Percentiles rank a stretch among this genome's conserved stretches.
These are phyloP conservation scores for Pterophyllum scalare DNA, from an alignment of 2,113 vertebrate species.

Conservation along the genomic window DNA sequence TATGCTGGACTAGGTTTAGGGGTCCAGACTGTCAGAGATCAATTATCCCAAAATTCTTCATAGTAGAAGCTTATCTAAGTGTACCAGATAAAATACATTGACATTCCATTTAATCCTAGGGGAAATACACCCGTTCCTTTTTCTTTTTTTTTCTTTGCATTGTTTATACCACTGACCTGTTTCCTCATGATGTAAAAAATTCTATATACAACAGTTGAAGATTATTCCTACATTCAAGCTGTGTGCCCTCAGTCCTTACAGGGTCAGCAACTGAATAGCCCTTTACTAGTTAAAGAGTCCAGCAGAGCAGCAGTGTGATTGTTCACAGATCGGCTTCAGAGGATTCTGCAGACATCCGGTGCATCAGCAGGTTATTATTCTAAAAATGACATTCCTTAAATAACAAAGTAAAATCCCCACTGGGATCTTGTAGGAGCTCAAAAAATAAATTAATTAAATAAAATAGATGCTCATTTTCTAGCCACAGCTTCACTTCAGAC, in stretches of 20 bases:
- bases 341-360: not conserved
- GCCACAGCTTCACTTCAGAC: not conserved
- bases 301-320: not conserved
- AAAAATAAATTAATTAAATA: not conserved
- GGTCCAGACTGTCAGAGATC: too few relatives aligned
- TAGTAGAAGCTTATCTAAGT: too few relatives aligned
- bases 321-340: not conserved
- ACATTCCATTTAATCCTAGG: too few relatives aligned
- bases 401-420: not conserved
- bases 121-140: too few relatives aligned
- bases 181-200: too few relatives aligned
- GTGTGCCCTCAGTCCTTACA: not conserved
- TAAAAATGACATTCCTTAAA: not conserved
- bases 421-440: not conserved
- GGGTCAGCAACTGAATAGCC: slow-evolving; percentile 10
- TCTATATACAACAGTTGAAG: too few relatives aligned
- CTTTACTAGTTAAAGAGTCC: not conserved
- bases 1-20: too few relatives aligned
- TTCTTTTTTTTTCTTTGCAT: too few relatives aligned
- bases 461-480: slow-evolving; percentile 12
- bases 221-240: not conserved
- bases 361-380: not conserved
- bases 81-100: too few relatives aligned
- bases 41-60: too few relatives aligned
- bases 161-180: too few relatives aligned